Evolutionary conservation across 2,113 vertebrate genomes (phyloP), one percentile per base, ranked within the genome.

Genomic region (Laticauda laticaudata): DNA sequence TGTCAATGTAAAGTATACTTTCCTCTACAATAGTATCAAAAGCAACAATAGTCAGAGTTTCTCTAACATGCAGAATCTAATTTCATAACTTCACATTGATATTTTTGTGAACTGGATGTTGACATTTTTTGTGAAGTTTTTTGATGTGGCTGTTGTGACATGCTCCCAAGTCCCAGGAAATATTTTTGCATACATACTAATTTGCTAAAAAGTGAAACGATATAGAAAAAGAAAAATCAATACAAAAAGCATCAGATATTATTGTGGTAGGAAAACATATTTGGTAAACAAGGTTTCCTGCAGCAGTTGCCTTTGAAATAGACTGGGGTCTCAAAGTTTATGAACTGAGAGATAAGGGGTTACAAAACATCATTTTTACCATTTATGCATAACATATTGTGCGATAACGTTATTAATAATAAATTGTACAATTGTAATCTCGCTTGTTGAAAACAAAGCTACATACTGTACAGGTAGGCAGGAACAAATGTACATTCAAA

Each of bases 261-360:
- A 12, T 59, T 90, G 92, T 94, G 90, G 87, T 92, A 59, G 90
- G 61, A 92, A 23, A 81, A 53, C 51, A 94, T 24, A 88, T 93
- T 93, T 20, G 92, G n/a, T 86, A 93, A 96, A 26, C 1, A 34
- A 43, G 0, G 0, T 55, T 94, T 75, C 75, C 89, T 95, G 89
- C 89, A 96, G 95, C 86, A 96, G 95, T 92, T 89, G 93, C 61
- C 96, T 96, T 8, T 93, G 94, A 96, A 26, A 93, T 56, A 93
- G 90, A 59, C 69, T 94, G 57, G n/a, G 54, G 91, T 20, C 29
- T 95, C 93, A 95, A 95, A 96, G 93, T 94, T 93, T 91, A 10
- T 94, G 95, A 95, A 95, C 95, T 87, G 23, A 5, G 95, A 95
- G 45, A 9, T 94, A 15, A 88, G 53, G 87, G 86, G 64, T 39